phyloP scores from a whole-genome alignment of 2,888 invertebrate species.

The Tetragnatha montana region DNA sequence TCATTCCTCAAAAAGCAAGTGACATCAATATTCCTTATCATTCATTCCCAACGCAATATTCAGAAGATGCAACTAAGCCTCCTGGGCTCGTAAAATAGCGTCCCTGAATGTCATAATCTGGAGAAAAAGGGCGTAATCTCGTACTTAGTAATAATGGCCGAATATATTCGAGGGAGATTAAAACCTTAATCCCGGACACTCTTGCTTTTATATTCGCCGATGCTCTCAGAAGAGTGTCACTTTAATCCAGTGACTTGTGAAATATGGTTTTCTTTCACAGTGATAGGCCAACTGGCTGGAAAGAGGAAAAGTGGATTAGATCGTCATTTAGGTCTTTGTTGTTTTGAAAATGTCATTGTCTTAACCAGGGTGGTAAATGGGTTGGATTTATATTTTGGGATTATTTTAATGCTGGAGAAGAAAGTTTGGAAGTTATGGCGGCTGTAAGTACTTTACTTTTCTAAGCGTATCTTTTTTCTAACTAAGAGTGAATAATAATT shows the following conservation, averaged over 20 bases:
- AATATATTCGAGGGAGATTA: conserved; percentile 8
- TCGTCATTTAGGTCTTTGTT: not conserved
- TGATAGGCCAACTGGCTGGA: not conserved
- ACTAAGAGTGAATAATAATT: too few species aligned
- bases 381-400: too few species aligned
- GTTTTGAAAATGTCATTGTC: not conserved
- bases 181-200: conserved; percentile 15
- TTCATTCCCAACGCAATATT: not conserved
- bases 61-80: not conserved
- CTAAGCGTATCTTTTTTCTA: too few species aligned
- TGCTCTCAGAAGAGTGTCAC: not conserved
- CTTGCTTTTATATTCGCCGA: not conserved
- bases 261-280: conserved; percentile 7
- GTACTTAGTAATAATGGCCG: conserved; percentile 17
- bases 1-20: not conserved
- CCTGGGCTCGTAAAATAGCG: not conserved
- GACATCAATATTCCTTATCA: conserved; percentile 1
- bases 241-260: conserved; percentile 11
- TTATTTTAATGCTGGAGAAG: too few species aligned
- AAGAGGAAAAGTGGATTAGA: conserved; percentile 2
- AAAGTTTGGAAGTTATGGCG: too few species aligned
- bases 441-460: too few species aligned
- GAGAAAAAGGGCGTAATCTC: not conserved
- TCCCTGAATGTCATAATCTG: not conserved
- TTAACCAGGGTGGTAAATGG: not conserved